phyloP scores from a whole-genome alignment of 2,797 vertebrate genomes.

The Setipinna tenuifilis region DNA sequence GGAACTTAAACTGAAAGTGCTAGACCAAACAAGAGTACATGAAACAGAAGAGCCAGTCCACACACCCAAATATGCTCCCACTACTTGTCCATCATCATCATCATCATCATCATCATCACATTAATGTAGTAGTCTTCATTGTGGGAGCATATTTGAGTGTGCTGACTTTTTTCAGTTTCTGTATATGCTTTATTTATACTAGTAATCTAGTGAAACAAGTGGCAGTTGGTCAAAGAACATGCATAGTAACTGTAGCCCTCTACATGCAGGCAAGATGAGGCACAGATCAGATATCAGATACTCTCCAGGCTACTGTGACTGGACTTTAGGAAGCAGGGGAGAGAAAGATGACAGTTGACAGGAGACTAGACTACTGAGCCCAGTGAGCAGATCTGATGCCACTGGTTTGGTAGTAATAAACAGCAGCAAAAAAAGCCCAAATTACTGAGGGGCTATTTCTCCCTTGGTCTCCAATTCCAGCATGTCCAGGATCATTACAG shows the following conservation, averaged over 20 bases:
- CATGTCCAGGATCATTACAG: background rate
- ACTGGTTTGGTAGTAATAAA: background rate
- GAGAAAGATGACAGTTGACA: background rate
- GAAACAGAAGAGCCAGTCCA: no score
- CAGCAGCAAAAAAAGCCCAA: background rate
- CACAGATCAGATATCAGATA: background rate
- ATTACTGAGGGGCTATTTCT: background rate
- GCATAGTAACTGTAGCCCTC: background rate
- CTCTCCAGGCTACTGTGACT: background rate
- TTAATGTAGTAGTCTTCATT: no score
- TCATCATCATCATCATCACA: no score
- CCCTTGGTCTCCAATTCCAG: background rate
- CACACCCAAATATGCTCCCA: no score
- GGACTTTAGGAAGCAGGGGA: background rate
- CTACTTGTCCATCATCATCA: no score
- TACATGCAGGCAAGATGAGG: background rate
- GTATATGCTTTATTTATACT: background rate
- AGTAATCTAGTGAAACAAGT: background rate
- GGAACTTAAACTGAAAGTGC: no score
- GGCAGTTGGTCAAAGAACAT: background rate
- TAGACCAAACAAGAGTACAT: no score
- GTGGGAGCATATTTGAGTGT: no score
- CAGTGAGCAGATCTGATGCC: background rate
- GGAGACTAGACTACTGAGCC: background rate
- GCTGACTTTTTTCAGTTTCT: no score